These are phyloP conservation scores for Tuberolachnus salignus DNA, from an alignment of 2,888 invertebrate species.

Conservation along the genomic window DNA sequence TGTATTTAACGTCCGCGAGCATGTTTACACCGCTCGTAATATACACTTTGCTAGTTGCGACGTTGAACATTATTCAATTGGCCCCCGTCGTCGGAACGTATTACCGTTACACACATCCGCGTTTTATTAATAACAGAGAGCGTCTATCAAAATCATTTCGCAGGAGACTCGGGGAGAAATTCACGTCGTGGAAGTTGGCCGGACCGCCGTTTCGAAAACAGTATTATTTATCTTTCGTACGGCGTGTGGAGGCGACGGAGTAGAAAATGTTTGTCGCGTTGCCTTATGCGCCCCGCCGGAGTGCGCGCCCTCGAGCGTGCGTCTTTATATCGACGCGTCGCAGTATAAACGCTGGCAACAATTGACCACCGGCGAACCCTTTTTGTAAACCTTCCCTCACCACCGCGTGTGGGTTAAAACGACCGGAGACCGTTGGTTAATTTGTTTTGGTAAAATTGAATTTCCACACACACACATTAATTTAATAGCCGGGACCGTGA, in stretches of 20 bases:
- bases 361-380: constrained; percentile 17
- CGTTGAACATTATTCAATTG: constrained; percentile 43
- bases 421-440: too few relatives aligned
- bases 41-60: too few relatives aligned
- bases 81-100: constrained; percentile 44
- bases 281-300: not conserved
- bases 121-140: constrained; percentile 44
- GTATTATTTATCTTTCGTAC: constrained; percentile 28
- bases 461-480: too few relatives aligned
- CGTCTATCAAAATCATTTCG: constrained; percentile 42
- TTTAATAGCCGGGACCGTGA: too few relatives aligned
- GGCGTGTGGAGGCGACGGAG: constrained; percentile 11
- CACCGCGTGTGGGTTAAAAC: too few relatives aligned
- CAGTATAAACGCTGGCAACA: not conserved
- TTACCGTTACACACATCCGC: constrained; percentile 40
- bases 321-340: constrained; percentile 22
- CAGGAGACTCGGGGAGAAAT: not conserved
- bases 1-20: too few relatives aligned
- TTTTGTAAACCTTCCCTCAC: constrained; percentile 1
- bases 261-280: constrained; percentile 42
- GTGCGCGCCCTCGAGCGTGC: constrained; percentile 35
- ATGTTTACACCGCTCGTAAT: too few relatives aligned
- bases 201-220: constrained; percentile 8
- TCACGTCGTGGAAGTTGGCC: too few relatives aligned
- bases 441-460: too few relatives aligned